A percentile compares a stretch with the other conserved stretches of the same genome.
These are phyloP conservation scores for Lipotes vexillifer DNA, from an alignment of 2,113 vertebrate species.

Conservation along the genomic window DNA sequence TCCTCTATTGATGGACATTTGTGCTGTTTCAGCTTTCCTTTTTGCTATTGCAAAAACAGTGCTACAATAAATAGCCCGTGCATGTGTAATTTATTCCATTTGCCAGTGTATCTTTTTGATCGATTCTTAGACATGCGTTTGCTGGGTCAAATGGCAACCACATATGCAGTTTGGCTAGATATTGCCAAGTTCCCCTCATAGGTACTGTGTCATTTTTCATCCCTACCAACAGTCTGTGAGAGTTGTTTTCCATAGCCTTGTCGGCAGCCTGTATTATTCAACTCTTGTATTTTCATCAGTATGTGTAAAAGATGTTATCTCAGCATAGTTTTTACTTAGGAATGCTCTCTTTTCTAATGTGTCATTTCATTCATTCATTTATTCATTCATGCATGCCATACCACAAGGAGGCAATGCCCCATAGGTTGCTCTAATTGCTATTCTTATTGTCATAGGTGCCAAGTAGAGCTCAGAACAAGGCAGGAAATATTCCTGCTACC, in stretches of 20 bases:
- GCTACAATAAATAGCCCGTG: not conserved
- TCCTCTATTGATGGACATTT: not conserved
- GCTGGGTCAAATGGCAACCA: not conserved
- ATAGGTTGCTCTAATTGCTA: not conserved
- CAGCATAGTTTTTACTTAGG: not conserved
- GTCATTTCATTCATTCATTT: not conserved
- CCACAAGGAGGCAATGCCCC: not conserved
- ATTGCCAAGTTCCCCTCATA: not conserved
- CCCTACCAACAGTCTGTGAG: not conserved
- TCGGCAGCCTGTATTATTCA: not conserved
- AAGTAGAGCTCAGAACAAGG: not conserved
- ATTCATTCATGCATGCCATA: not conserved
- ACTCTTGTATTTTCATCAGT: not conserved
- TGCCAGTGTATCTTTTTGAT: not conserved
- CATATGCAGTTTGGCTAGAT: not conserved
- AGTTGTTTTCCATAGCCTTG: not conserved
- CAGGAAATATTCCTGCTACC: not conserved
- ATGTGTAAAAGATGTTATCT: not conserved
- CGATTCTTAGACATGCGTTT: not conserved
- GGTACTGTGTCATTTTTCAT: not conserved
- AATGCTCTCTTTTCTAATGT: not conserved
- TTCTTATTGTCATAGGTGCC: too few relatives aligned
- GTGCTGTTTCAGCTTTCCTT: not conserved
- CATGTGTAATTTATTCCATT: not conserved
- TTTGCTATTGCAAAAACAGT: not conserved